Conservation (phyloP, 2,888 invertebrate species). For the Sipunculus nudus region DNA sequence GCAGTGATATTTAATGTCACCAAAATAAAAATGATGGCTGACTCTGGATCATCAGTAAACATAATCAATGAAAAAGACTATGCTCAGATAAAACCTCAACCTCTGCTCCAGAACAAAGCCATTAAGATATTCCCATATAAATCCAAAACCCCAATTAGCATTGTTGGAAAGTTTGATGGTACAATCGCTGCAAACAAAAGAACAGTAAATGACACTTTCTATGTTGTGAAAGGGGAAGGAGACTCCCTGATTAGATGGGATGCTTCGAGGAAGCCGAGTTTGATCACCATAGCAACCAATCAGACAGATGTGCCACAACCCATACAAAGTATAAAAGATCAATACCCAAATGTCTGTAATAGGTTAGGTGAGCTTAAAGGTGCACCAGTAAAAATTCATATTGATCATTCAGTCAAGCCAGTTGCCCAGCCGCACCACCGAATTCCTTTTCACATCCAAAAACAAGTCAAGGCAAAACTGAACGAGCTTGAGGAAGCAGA, state of each 20-base stretch:
- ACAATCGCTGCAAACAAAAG: neutral
- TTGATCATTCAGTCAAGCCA: constrained; percentile 29
- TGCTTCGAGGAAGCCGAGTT: neutral
- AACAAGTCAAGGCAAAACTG: constrained; percentile 39
- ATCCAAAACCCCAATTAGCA: neutral
- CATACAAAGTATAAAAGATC: no score
- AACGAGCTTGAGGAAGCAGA: constrained; percentile 37
- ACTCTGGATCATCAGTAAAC: no score
- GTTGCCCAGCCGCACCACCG: constrained; percentile 32
- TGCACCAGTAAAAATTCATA: constrained; percentile 29
- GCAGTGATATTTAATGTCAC: no score
- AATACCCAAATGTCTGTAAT: neutral
- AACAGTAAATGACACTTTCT: neutral
- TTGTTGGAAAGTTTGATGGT: neutral
- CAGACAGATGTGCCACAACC: no score
- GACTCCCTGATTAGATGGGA: neutral
- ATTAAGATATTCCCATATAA: neutral
- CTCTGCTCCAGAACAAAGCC: neutral
- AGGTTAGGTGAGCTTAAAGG: constrained; percentile 23
- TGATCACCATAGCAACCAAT: neutral
- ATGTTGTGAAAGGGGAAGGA: neutral
- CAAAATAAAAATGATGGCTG: no score
- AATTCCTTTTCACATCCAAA: constrained; percentile 40
- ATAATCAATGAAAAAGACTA: constrained; percentile 2
- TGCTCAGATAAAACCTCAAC: neutral